Evolutionary conservation across 2,797 vertebrate species (phyloP).

Genomic region (Orestias chungarensis): DNA sequence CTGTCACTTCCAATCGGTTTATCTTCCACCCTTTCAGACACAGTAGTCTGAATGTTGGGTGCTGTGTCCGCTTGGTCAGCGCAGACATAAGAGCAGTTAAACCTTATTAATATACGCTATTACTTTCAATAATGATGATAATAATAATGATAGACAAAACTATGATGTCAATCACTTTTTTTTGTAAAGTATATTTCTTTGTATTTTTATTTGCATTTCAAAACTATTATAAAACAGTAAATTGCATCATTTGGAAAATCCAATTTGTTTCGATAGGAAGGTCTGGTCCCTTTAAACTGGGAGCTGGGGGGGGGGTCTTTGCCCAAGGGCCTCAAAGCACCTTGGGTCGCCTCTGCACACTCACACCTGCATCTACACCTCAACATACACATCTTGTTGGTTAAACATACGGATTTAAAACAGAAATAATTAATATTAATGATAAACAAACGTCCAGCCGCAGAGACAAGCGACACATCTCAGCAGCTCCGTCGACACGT

Average conservation of each 20-base stretch:
- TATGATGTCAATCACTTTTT: not conserved
- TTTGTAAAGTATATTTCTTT: not conserved
- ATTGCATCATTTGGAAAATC: not conserved
- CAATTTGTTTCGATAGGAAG: not conserved
- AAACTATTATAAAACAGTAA: not conserved
- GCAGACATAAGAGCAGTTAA: not conserved
- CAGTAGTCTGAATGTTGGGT: not conserved
- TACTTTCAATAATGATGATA: not conserved
- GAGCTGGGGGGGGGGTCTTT: not conserved
- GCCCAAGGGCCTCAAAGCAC: not conserved
- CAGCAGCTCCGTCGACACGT: not conserved
- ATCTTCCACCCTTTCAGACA: not conserved
- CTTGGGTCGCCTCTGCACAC: not conserved
- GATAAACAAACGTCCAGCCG: not conserved
- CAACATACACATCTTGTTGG: conserved; percentile 4
- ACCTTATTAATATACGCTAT: not conserved
- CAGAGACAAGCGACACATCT: not conserved
- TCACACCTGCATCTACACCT: not conserved
- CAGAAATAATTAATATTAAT: no score
- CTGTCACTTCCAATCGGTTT: not conserved
- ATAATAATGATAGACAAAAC: not conserved
- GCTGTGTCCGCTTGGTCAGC: not conserved
- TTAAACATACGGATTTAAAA: not conserved
- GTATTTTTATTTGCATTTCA: not conserved
- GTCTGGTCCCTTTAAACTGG: not conserved